These are phyloP conservation scores for Chrysolina haemoptera DNA, from an alignment of 2,888 invertebrate genomes.

Conservation along the genomic window DNA sequence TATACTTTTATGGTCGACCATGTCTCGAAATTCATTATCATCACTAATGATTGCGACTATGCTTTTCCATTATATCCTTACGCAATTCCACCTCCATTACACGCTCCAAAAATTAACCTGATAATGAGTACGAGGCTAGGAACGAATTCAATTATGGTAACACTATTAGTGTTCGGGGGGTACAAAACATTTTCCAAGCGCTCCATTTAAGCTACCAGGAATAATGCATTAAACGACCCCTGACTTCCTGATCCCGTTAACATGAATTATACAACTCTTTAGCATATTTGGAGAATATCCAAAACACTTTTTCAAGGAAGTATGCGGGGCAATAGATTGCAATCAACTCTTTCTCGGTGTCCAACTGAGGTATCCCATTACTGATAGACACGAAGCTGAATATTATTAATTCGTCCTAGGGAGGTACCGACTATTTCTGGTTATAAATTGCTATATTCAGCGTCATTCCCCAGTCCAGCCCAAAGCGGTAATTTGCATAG, in stretches of 20 bases:
- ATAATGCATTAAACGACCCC: constrained; percentile 16
- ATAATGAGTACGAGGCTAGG: constrained; percentile 8
- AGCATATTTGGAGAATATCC: constrained; percentile 14
- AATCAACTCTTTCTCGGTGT: neutral
- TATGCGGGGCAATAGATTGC: neutral
- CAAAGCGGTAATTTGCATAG: constrained; percentile 25
- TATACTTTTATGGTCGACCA: neutral
- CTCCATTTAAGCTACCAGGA: constrained; percentile 8
- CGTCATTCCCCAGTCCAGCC: constrained; percentile 18
- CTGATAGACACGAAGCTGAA: constrained; percentile 16
- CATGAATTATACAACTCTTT: constrained; percentile 5
- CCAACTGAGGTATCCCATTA: neutral
- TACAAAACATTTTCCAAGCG: constrained; percentile 9
- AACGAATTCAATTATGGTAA: constrained; percentile 19
- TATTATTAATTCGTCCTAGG: constrained; percentile 3
- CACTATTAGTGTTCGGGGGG: constrained; percentile 7
- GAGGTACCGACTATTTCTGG: constrained; percentile 8
- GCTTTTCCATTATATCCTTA: neutral
- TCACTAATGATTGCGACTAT: neutral
- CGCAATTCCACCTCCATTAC: constrained; percentile 6
- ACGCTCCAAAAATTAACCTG: constrained; percentile 8
- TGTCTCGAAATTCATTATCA: neutral
- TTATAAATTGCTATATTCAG: constrained; percentile 18
- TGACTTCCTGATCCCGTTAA: constrained; percentile 12
- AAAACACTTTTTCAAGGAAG: neutral